These are phyloP conservation scores for Drosophila pruinosa DNA, from an alignment of 1,140 invertebrate species.

Conservation along the genomic window DNA sequence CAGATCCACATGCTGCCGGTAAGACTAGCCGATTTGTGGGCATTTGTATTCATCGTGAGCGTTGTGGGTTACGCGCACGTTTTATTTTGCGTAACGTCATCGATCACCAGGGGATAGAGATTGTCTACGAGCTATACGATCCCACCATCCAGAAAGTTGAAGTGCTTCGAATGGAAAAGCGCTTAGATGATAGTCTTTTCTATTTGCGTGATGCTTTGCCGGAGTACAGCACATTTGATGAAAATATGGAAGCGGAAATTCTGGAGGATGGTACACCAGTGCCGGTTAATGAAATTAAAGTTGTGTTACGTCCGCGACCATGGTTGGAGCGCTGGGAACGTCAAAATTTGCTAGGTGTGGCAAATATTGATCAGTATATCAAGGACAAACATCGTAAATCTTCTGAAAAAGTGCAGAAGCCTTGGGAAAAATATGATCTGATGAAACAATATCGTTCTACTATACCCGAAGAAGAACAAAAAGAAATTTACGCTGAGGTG, in stretches of 20 bases:
- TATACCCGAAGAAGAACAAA: conserved; percentile 94
- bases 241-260: conserved; percentile 94
- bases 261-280: conserved; percentile 90
- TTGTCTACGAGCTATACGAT: conserved; percentile 95
- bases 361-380: conserved; percentile 85
- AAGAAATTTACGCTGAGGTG: conserved; percentile 92
- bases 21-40: conserved; percentile 96
- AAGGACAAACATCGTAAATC: conserved; percentile 86
- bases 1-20: conserved; percentile 93
- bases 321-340: conserved; percentile 94
- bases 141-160: conserved; percentile 95
- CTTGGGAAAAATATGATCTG: conserved; percentile 96
- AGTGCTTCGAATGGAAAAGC: conserved; percentile 95
- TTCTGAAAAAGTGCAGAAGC: conserved; percentile 86
- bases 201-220: conserved; percentile 97
- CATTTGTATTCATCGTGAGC: conserved; percentile 95
- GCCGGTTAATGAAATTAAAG: conserved; percentile 94
- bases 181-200: conserved; percentile 94
- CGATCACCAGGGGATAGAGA: conserved; percentile 92
- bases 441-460: conserved; percentile 95
- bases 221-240: conserved; percentile 96
- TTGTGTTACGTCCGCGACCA: conserved; percentile 92
- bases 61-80: conserved; percentile 90
- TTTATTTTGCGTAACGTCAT: conserved; percentile 97
- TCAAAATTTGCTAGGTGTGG: conserved; percentile 90